Evolutionary conservation across 2,888 invertebrate genomes (phyloP), one percentile per base, ranked within the genome.

Genomic region (Lucinisca nassula): DNA sequence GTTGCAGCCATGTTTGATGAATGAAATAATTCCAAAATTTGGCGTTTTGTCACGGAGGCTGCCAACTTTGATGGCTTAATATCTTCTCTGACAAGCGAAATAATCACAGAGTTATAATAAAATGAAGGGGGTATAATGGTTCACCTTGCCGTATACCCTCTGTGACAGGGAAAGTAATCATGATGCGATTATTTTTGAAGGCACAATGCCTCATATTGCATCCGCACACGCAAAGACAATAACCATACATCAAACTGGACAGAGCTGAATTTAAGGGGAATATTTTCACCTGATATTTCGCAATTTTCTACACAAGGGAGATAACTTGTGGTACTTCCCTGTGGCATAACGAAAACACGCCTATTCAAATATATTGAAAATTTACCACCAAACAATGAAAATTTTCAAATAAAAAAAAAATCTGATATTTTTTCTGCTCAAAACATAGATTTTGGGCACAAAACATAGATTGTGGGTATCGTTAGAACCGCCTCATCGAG

Each of bases 91-190:
- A 72, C 72, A 72, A 37, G 27, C 72, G 40, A 72, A 72, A 72
- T 72, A 72, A 72, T 72, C 72, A 30, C n/a, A 72, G 8, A 14
- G 40, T 6, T 4, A 38, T 84, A 70, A 76, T 77, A 81, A 6
- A 49, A 78, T 84, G 87, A 87, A 77, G 81, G n/a, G n/a, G n/a
- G 27, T 81, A 55, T 75, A 55, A 87, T 84, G 84, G 58, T 81
- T 87, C 84, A 84, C 58, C 55, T 49, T 32, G 77, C 55, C 24
- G 61, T 3, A 61, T 30, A 30, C 61, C 61, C 72, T 67, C 27
- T 74, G 67, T 87, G 87, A 87, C 87, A 81, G 51, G 76, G 73
- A 72, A 73, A 87, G 76, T 76, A 77, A 84, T 81, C 77, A 61
- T 70, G 73, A 73, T 51, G 80, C 76, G 83, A 67, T 84, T 45